Evolutionary conservation across 2,888 invertebrate genomes (phyloP), one percentile per base, ranked within the genome.

Genomic region (Matsumyia berberina): DNA sequence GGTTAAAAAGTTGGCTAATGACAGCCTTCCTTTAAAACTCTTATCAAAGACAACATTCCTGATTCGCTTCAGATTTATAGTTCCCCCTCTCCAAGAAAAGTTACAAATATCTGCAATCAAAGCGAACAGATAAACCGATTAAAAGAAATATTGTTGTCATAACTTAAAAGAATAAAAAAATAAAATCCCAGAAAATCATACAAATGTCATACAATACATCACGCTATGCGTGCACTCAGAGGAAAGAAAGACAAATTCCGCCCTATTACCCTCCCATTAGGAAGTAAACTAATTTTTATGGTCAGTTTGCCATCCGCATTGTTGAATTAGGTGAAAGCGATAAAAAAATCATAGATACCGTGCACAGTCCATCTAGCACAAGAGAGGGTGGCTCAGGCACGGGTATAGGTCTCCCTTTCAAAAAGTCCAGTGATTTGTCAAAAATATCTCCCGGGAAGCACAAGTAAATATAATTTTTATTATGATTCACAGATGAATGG

Each of bases 221-320:
- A 82, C 66, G 46, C 39, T 12, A 44, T 35, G 31, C 51, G 64
- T 58, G 62, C 78, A 73, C 77, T 86, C 80, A 74, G 67, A 64
- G 33, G 37, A 62, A 72, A 69, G 78, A 83, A 83, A 70, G 86
- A 80, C 73, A 87, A 86, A 86, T 87, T 87, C 83, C 83, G 73
- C 76, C 77, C 83, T 83, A 86, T 85, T 85, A 85, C 85, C 80
- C 80, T 66, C 80, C 80, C 85, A 87, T 87, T 87, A 87, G 77
- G 72, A 88, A 87, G 87, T 88, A 87, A 89, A 89, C 90, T 89
- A 90, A 90, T 90, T 89, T 88, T 88, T 88, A 87, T 88, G 90
- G 89, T 89, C 89, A 89, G 89, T 88, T 89, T 88, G 88, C 87
- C 89, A 53, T 76, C 44, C 51, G 64, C 76, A 70, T 74, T 80